A percentile compares a stretch with the other conserved stretches of the same genome.
phyloP scores from a whole-genome alignment of 2,797 vertebrate species.

The Avahi laniger region DNA sequence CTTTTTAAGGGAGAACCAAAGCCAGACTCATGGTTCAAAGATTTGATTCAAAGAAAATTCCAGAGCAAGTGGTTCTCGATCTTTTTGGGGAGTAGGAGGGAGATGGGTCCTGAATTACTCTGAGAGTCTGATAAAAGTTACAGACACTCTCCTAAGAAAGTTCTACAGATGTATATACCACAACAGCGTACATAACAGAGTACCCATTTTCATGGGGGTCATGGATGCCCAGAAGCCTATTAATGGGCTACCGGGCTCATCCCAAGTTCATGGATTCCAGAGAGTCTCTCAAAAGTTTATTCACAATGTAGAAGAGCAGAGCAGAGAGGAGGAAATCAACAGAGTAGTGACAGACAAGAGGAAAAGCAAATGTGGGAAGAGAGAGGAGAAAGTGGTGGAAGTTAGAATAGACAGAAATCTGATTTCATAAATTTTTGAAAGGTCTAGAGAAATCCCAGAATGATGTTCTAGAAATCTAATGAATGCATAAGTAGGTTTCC shows the following conservation, averaged over 20 bases:
- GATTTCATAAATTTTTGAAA: not conserved
- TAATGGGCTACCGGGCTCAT: not conserved
- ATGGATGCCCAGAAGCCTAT: not conserved
- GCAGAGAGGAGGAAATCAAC: not conserved
- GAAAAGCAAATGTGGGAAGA: not conserved
- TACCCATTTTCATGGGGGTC: not conserved
- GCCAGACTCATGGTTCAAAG: not conserved
- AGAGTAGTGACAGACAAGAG: not conserved
- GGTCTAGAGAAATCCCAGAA: not conserved
- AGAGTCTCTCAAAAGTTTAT: not conserved
- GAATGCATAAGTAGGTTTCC: not conserved
- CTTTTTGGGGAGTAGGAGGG: fast-evolving
- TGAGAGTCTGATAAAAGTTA: not conserved
- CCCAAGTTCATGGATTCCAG: not conserved
- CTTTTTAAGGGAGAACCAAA: not conserved
- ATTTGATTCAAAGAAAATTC: not conserved
- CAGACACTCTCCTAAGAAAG: not conserved
- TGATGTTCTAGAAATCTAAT: not conserved
- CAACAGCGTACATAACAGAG: not conserved
- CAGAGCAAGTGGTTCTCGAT: not conserved
- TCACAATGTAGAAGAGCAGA: not conserved
- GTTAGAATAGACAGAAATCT: not conserved
- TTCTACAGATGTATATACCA: not conserved
- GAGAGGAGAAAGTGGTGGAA: not conserved
- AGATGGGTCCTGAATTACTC: not conserved